These are phyloP conservation scores for Hiodon alosoides DNA, from an alignment of 2,113 vertebrate genomes.

Conservation along the genomic window DNA sequence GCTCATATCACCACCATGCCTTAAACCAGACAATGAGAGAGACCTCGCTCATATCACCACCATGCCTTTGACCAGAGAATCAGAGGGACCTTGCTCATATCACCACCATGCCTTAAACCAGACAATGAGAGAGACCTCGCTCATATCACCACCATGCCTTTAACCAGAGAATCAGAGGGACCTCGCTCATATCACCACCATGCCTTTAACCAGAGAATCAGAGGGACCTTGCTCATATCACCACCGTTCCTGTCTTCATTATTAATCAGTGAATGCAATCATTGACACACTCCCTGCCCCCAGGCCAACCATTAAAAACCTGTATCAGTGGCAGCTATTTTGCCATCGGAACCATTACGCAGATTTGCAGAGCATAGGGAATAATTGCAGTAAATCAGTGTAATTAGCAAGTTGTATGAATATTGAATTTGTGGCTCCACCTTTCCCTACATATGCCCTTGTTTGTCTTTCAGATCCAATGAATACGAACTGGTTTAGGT, in stretches of 20 bases:
- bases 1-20: no score
- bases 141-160: no score
- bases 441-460: no score
- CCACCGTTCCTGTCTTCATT: conserved; percentile 1
- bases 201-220: background rate
- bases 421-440: no score
- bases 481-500: no score
- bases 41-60: conserved; percentile 2
- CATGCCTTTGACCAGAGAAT: background rate
- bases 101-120: background rate
- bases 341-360: no score
- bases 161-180: background rate
- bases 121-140: background rate
- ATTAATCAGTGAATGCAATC: conserved; percentile 2
- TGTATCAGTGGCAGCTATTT: no score
- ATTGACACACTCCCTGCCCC: background rate
- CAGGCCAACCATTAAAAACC: background rate
- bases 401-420: no score
- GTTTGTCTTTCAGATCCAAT: no score
- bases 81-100: conserved; percentile 1
- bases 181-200: conserved; percentile 3
- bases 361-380: no score
- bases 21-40: background rate
- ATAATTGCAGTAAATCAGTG: no score
- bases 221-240: background rate